phyloP scores from a whole-genome alignment of 2,888 invertebrate species.

The Pyralis farinalis region DNA sequence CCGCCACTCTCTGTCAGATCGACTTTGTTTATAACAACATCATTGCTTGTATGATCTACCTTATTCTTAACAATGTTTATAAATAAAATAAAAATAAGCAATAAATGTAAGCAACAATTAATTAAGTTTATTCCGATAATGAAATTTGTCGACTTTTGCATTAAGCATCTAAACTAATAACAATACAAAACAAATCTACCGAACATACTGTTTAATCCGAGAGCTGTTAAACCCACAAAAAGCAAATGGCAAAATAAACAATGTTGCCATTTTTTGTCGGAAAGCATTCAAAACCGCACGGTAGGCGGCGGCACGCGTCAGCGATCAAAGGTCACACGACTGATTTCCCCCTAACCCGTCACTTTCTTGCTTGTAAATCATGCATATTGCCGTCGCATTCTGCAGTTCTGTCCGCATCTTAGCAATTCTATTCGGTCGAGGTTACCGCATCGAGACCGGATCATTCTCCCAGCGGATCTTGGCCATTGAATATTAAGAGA shows the following conservation, averaged over 20 bases:
- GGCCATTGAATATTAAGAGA: too few relatives aligned
- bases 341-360: slow-evolving; percentile 21
- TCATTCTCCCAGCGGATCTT: too few relatives aligned
- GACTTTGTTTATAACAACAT: too few relatives aligned
- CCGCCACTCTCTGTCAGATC: too few relatives aligned
- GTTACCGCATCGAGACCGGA: too few relatives aligned
- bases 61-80: too few relatives aligned
- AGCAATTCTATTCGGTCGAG: slow-evolving; percentile 43
- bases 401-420: slow-evolving; percentile 38
- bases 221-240: slow-evolving; percentile 1
- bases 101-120: too few relatives aligned
- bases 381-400: slow-evolving; percentile 30
- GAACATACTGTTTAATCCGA: background rate
- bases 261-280: slow-evolving; percentile 37
- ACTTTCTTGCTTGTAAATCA: slow-evolving; percentile 23
- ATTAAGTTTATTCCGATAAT: too few relatives aligned
- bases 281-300: slow-evolving; percentile 30
- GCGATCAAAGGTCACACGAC: slow-evolving; percentile 36
- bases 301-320: slow-evolving; percentile 35
- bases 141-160: too few relatives aligned
- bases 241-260: slow-evolving; percentile 26
- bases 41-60: too few relatives aligned
- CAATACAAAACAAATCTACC: background rate
- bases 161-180: background rate
- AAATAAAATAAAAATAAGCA: too few relatives aligned